Conservation (phyloP, 2,888 invertebrate species). For the Stratiomys singularior region DNA sequence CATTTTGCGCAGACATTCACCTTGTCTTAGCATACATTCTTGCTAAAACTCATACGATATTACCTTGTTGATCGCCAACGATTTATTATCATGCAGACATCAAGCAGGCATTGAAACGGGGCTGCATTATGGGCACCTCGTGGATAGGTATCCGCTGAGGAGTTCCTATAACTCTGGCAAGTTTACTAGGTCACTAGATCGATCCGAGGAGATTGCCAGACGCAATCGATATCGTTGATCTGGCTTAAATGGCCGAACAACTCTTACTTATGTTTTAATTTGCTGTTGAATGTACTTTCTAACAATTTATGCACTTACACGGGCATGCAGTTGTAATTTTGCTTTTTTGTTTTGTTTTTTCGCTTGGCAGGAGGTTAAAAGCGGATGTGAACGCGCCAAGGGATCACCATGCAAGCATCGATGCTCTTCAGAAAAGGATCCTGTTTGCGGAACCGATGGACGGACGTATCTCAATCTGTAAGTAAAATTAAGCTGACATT, state of each 20-base stretch:
- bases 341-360: no score
- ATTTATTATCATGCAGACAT: conserved; percentile 12
- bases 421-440: conserved; percentile 85
- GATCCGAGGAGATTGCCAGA: conserved; percentile 17
- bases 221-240: conserved; percentile 13
- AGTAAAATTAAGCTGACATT: no score
- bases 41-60: neutral
- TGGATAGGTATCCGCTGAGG: neutral
- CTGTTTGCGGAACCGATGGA: conserved; percentile 89
- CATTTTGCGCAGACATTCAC: conserved; percentile 1
- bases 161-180: conserved; percentile 25
- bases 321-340: no score
- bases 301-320: neutral
- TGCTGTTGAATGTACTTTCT: neutral
- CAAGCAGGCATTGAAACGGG: neutral
- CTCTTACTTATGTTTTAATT: conserved; percentile 7
- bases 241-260: conserved; percentile 5
- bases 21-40: neutral
- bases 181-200: conserved; percentile 50
- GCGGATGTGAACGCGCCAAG: conserved; percentile 73
- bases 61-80: conserved; percentile 15
- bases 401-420: conserved; percentile 77
- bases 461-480: conserved; percentile 87
- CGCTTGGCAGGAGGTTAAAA: conserved; percentile 68
- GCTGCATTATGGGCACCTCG: conserved; percentile 19